phyloP scores from a whole-genome alignment of 2,113 vertebrate genomes.

The Regulus satrapa region DNA sequence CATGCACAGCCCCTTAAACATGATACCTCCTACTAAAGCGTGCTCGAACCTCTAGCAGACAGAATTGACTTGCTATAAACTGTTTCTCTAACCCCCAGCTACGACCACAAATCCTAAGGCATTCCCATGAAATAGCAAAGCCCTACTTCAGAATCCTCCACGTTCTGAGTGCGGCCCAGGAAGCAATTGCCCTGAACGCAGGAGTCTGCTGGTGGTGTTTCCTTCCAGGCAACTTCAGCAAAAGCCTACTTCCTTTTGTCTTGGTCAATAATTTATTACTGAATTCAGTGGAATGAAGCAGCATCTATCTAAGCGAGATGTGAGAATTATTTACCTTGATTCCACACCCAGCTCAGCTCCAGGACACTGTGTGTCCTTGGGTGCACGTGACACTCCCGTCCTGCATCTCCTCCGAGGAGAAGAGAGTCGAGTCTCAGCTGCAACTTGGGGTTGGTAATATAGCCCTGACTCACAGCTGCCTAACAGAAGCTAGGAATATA shows the following conservation, averaged over 20 bases:
- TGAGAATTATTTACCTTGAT: neutral
- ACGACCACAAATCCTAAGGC: neutral
- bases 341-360: conserved; percentile 10
- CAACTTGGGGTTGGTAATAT: neutral
- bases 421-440: neutral
- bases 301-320: conserved; percentile 7
- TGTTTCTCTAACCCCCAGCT: conserved; percentile 12
- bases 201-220: conserved; percentile 12
- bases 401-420: conserved; percentile 26
- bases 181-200: conserved; percentile 17
- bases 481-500: neutral
- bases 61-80: conserved; percentile 19
- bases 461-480: neutral
- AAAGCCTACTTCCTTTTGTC: conserved; percentile 21
- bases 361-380: neutral
- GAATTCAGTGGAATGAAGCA: conserved; percentile 28
- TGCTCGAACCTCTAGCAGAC: conserved; percentile 38
- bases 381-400: neutral
- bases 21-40: conserved; percentile 12
- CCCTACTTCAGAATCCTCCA: neutral
- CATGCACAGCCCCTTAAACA: conserved; percentile 62
- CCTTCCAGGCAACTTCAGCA: neutral
- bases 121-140: neutral
- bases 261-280: conserved; percentile 10
- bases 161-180: neutral